phyloP scores from a whole-genome alignment of 2,797 vertebrate genomes.

The Peromyscus nudipes region DNA sequence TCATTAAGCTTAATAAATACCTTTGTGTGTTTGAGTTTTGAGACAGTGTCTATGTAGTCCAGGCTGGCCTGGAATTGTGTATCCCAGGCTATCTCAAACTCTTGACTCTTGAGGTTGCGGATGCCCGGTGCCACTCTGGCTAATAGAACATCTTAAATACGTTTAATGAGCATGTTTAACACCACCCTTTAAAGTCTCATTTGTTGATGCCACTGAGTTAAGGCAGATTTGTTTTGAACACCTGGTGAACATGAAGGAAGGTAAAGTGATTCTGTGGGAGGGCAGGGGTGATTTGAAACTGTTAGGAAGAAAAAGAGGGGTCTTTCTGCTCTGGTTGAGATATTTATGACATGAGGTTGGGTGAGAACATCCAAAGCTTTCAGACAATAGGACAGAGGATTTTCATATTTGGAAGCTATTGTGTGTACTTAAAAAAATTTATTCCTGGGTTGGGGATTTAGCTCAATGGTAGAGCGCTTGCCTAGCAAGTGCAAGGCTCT shows the following conservation, averaged over 20 bases:
- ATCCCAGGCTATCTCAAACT: not conserved
- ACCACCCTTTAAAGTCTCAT: not conserved
- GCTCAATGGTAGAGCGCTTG: too few relatives aligned
- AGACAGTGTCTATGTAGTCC: not conserved
- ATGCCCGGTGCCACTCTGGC: not conserved
- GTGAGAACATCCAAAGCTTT: slow-evolving; percentile 15
- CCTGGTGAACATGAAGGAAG: not conserved
- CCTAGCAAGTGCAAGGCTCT: too few relatives aligned
- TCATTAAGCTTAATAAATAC: not conserved
- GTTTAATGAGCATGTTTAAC: not conserved
- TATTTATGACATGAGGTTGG: not conserved
- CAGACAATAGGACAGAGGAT: not conserved
- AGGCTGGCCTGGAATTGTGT: not conserved
- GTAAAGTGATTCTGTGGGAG: not conserved
- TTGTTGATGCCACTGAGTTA: not conserved
- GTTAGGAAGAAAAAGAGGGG: not conserved
- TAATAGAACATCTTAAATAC: not conserved
- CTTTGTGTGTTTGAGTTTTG: not conserved
- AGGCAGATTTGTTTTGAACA: not conserved
- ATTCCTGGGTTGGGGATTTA: not conserved
- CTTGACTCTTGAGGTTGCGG: not conserved
- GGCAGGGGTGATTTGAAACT: not conserved
- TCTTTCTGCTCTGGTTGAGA: not conserved
- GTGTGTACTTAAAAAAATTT: not conserved
- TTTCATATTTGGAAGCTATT: not conserved